Base-by-base conservation (phyloP, 1,140 invertebrate genomes). In the Dufourea novaeangliae region DNA sequence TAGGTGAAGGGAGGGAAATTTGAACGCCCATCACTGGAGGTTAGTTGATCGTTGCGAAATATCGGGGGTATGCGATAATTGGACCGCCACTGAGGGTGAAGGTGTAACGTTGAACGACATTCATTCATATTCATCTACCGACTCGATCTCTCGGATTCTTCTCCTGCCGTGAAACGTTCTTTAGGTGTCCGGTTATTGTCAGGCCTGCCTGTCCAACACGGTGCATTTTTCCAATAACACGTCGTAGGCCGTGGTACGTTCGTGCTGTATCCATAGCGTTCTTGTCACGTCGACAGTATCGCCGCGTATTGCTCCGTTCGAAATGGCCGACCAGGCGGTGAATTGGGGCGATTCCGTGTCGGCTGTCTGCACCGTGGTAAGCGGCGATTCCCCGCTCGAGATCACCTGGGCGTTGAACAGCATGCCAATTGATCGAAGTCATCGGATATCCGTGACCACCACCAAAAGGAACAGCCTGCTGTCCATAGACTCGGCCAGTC, bases 381-480 rank as follows among this genome's bases (percentile, higher is more conserved):
- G 94, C 83, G 95, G 95, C 3, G 95, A 95, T 86, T 87, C 93
- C 44, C 95, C 95, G 20, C 87, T 96, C 54, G 92, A 92, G 59
- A 94, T 96, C 41, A 89, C 85, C 29, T 97, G 96, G 96, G 93
- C 92, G 57, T 93, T 95, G 62, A 94, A 93, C 80, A 81, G 78
- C 37, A 79, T 85, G 29, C 81, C 87, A 1, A 85, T 91, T 39
- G 83, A 83, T 46, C 68, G 85, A 32, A 78, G 85, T 59, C 86
- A 87, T 72, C 88, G 84, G 34, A 88, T 91, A 70, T 88, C 87
- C n/a, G 74, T 91, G 10, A 85, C 88, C 4, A 89, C 84, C 32
- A 93, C 92, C 82, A 94, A 94, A 86, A 92, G 93, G 91, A 92
- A 94, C 72, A 93, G 93, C 82, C 88, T 92, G 44, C 81, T 94